phyloP scores from a whole-genome alignment of 2,113 vertebrate species.

The Acanthochromis polyacanthus region DNA sequence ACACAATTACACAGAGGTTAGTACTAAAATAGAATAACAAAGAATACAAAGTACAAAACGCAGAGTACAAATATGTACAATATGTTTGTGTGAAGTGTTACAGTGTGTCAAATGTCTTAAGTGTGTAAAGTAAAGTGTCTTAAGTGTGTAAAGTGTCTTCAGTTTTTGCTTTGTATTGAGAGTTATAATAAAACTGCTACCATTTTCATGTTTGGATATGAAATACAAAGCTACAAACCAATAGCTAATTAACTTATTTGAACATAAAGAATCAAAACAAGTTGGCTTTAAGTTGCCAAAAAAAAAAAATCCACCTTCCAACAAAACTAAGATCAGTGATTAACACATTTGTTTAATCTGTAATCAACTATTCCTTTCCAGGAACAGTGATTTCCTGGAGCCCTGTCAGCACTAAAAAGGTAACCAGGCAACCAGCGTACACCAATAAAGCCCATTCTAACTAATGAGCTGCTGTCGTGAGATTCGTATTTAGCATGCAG shows the following conservation, averaged over 20 bases:
- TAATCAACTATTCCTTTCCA: constrained; percentile 13
- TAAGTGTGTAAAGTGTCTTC: no score
- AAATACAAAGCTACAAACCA: not conserved
- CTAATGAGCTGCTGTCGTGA: constrained; percentile 5
- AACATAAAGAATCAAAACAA: not conserved
- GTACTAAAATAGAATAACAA: no score
- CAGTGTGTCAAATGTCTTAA: no score
- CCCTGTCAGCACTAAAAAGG: constrained; percentile 6
- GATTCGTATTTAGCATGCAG: constrained; percentile 8
- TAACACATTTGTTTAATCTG: constrained; percentile 22
- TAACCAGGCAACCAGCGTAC: constrained; percentile 27
- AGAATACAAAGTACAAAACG: no score
- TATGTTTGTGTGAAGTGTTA: no score
- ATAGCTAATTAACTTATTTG: not conserved
- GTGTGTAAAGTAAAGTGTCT: no score
- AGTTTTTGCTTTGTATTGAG: not conserved
- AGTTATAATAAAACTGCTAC: not conserved
- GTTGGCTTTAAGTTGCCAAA: no score
- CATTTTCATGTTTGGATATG: not conserved
- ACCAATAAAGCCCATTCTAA: not conserved
- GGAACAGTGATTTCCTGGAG: constrained; percentile 7
- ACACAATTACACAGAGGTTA: no score
- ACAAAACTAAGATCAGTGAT: constrained; percentile 45
- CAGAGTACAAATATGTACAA: no score
- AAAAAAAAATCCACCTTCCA: no score